Evolutionary conservation across 2,113 vertebrate species (phyloP), one percentile per base, ranked within the genome.

Genomic region (Cryptotis parvus): DNA sequence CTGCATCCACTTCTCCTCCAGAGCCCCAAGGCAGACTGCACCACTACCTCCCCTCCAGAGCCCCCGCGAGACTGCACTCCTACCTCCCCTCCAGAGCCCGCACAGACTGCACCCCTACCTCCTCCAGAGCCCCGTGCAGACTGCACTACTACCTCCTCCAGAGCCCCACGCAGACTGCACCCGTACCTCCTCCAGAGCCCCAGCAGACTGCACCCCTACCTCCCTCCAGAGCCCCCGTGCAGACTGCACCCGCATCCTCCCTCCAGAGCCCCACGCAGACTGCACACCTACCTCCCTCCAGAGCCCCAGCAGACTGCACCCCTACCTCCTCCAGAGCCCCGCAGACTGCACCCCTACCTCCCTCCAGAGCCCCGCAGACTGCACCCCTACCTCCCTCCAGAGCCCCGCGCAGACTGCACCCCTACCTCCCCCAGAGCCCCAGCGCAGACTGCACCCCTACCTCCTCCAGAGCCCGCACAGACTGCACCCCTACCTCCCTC

Each of bases 381-480:
- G 22, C 7, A 61, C 20, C n/a, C 29, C 31, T 43, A 68, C 84
- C 79, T 74, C 73, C 35, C 61, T 80, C 43, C 15, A 10, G 45
- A n/a, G n/a, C n/a, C n/a, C n/a, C 29, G 49, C 9, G 33, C 4
- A 1, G 33, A 1, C 18, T 1, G 22, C 7, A 61, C 20, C n/a
- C 29, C 31, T 43, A 68, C 84, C 79, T 74, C 73, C 35, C 61
- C 43, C 15, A 10, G 45, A n/a, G n/a, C n/a, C n/a, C n/a, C n/a
- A 29, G 49, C 9, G 33, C 4, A 1, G 33, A 1, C 18, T 1
- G 22, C 7, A 61, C 20, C n/a, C 29, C 31, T 43, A 68, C 84
- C 79, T 74, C 35, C 61, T 80, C 43, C 15, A 10, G 45, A n/a
- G n/a, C n/a, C n/a, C 29, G 49, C 9, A 33, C 4, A 1, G 33